phyloP scores from a whole-genome alignment of 2,113 vertebrate species.

The Malurus alboscapulatus region DNA sequence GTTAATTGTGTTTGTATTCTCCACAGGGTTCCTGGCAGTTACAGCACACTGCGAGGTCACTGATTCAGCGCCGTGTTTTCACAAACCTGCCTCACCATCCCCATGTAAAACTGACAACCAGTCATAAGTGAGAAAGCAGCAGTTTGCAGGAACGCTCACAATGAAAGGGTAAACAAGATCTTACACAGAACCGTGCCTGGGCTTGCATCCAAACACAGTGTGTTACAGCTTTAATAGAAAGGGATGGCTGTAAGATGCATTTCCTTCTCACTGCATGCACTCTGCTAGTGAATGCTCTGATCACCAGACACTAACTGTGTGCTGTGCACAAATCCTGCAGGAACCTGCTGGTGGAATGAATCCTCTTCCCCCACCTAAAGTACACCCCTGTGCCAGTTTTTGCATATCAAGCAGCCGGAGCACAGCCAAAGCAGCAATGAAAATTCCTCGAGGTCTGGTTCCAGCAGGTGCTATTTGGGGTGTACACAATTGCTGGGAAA shows the following conservation, averaged over 20 bases:
- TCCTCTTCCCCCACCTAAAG: background rate
- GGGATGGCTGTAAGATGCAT: background rate
- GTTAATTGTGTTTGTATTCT: background rate
- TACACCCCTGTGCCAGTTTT: background rate
- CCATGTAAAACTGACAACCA: background rate
- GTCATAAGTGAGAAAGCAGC: background rate
- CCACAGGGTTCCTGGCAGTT: background rate
- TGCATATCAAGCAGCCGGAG: background rate
- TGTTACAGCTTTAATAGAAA: background rate
- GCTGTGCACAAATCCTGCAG: background rate
- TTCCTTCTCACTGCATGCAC: background rate
- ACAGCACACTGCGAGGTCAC: background rate
- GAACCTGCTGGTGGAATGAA: background rate
- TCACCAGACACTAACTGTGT: background rate
- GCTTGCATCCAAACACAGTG: background rate
- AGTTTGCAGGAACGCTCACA: background rate
- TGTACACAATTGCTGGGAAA: background rate
- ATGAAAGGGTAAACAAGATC: background rate
- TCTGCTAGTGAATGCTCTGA: background rate
- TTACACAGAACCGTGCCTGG: background rate
- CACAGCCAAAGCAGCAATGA: background rate
- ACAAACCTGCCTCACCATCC: background rate
- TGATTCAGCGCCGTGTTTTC: background rate
- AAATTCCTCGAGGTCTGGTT: background rate
- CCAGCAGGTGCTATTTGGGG: background rate